Evolutionary conservation across 2,888 invertebrate genomes (phyloP).

Genomic region (Ptychoptera albimana): DNA sequence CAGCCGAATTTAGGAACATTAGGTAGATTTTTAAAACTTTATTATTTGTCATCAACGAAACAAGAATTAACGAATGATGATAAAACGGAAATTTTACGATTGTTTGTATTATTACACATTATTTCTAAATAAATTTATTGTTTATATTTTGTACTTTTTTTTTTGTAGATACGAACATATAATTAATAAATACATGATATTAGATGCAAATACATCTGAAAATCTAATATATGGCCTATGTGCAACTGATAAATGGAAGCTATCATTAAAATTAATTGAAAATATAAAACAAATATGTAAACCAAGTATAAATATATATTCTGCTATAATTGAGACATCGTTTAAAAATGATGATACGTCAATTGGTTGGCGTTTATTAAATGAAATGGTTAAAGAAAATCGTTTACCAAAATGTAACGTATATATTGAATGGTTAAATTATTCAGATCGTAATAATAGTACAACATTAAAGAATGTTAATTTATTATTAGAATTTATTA

Average conservation of each 20-base stretch:
- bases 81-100: conserved; percentile 36
- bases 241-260: conserved; percentile 45
- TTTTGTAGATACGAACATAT: conserved; percentile 23
- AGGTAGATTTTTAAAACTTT: not conserved
- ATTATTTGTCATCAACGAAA: not conserved
- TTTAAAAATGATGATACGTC: conserved; percentile 29
- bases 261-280: conserved; percentile 40
- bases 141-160: conserved; percentile 3
- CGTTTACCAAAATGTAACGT: conserved; percentile 33
- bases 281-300: conserved; percentile 35
- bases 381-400: conserved; percentile 33
- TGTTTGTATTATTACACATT: conserved; percentile 26
- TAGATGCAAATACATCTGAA: conserved; percentile 45
- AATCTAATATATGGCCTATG: conserved; percentile 44
- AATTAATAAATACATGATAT: conserved; percentile 35
- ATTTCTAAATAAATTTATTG: conserved; percentile 10
- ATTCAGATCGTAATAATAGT: conserved; percentile 28
- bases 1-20: not conserved
- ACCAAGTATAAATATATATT: conserved; percentile 35
- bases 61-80: conserved; percentile 24
- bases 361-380: conserved; percentile 43
- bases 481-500: conserved; percentile 40
- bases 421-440: conserved; percentile 37
- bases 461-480: conserved; percentile 32
- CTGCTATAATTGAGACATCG: conserved; percentile 38